Conservation (phyloP, 2,888 invertebrate genomes). For the Troglohyphantes excavatus region DNA sequence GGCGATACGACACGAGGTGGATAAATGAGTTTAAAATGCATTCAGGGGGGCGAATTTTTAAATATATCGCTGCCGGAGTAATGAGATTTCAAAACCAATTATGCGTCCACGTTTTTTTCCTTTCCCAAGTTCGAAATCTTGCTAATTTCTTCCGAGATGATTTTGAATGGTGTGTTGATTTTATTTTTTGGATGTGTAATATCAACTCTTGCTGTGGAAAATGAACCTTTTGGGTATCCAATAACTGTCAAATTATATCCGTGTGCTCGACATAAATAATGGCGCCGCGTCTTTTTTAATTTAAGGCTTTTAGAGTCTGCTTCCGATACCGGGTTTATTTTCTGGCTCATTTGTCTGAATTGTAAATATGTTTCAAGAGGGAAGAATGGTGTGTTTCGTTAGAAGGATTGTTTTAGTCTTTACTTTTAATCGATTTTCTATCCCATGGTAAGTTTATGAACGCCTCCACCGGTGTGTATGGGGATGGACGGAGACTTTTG, state of each 20-base stretch:
- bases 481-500: too few species aligned
- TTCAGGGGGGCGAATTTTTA: neutral
- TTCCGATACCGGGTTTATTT: neutral
- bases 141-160: neutral
- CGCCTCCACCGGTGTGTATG: too few species aligned
- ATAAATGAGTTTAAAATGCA: slow-evolving; percentile 28
- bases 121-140: neutral
- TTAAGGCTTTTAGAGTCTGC: neutral
- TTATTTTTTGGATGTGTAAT: neutral
- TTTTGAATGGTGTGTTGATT: neutral
- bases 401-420: too few species aligned
- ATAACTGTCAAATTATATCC: neutral
- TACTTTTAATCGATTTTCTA: too few species aligned
- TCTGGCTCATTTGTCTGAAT: neutral
- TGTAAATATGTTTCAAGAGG: neutral
- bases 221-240: neutral
- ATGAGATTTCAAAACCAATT: slow-evolving; percentile 15
- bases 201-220: neutral
- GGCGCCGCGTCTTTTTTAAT: neutral
- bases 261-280: neutral
- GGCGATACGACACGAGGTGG: neutral
- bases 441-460: too few species aligned
- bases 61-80: slow-evolving; percentile 12
- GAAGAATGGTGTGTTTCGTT: neutral
- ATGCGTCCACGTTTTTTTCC: neutral